Evolutionary conservation across 2,797 vertebrate species (phyloP), one percentile per base, ranked within the genome.

Genomic region (Hybognathus amarus): DNA sequence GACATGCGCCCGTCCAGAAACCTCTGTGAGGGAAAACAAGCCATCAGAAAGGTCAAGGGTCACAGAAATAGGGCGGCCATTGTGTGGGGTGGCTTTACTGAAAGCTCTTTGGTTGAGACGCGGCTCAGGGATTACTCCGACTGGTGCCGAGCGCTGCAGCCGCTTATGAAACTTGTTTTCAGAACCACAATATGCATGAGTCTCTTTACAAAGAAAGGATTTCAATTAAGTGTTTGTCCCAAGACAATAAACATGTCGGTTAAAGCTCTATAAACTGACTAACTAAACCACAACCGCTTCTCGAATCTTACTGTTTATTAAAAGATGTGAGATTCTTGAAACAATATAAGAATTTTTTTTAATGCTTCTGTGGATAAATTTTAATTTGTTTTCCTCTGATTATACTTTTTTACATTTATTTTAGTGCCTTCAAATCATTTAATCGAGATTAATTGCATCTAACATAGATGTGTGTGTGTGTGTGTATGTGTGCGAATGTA

Each of bases 1-100:
- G 56, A 92, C 92, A 85, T 89, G 91, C 40, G 92, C 89, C 27
- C 95, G 68, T 95, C 93, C 93, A 96, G 93, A 91, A 98, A 99
- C 91, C 94, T 95, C 97, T 99, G 89, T 89, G 91, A 78, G 24
- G 9, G 40, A 6, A 84, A 33, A 77, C 81, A 76, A 45, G 27
- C 47, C 33, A n/a, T 66, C 71, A 59, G 5, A 69, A 10, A 83
- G 54, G 80, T 77, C 70, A 30, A 30, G 3, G 30, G 30, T 30
- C 30, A 30, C 30, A 36, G 6, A 75, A 27, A 69, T 50, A 79
- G 50, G 38, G 18, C 27, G 8, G 5, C 40, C n/a, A 40, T 80
- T 70, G 79, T 45, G 68, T 22, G 9, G 24, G 52, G 40, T 36
- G 68, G 54, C 38, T 33, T 81, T 73, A 73, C 11, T 36, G 18